A percentile compares a stretch with the other conserved stretches of the same genome.
These are phyloP conservation scores for Drosophila anceps DNA, from an alignment of 2,888 invertebrate genomes.

Conservation along the genomic window DNA sequence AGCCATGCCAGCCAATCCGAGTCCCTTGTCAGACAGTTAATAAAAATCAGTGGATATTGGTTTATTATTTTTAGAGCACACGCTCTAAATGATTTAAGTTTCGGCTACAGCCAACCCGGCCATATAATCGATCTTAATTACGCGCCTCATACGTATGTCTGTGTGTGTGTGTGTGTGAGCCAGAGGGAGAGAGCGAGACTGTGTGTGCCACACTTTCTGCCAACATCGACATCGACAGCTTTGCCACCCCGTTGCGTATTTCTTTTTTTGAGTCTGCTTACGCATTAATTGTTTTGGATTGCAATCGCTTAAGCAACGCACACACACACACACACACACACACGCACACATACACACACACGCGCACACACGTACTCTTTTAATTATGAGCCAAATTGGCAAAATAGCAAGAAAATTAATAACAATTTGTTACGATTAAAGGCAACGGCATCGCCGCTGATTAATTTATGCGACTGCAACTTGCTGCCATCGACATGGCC, in stretches of 20 bases:
- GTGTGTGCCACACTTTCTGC: conserved; percentile 32
- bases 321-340: conserved; percentile 27
- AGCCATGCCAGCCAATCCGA: not conserved
- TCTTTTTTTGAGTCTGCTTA: conserved; percentile 30
- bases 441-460: conserved; percentile 46
- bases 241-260: conserved; percentile 4
- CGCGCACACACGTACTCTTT: conserved; percentile 18
- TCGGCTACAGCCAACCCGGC: conserved; percentile 20
- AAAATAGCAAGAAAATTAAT: conserved; percentile 69
- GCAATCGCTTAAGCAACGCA: conserved; percentile 65
- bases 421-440: conserved; percentile 68
- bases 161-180: conserved; percentile 7
- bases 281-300: conserved; percentile 68
- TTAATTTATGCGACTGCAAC: conserved; percentile 64
- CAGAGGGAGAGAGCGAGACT: not conserved
- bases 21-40: conserved; percentile 23
- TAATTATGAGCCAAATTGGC: conserved; percentile 57
- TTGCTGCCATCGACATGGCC: conserved; percentile 33
- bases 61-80: conserved; percentile 52
- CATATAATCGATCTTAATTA: conserved; percentile 70
- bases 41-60: conserved; percentile 35
- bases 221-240: conserved; percentile 3
- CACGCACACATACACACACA: conserved; percentile 9
- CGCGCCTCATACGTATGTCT: conserved; percentile 23
- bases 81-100: conserved; percentile 55